Base-by-base conservation (phyloP, 2,797 vertebrate genomes). In the Centropyge bicolor region DNA sequence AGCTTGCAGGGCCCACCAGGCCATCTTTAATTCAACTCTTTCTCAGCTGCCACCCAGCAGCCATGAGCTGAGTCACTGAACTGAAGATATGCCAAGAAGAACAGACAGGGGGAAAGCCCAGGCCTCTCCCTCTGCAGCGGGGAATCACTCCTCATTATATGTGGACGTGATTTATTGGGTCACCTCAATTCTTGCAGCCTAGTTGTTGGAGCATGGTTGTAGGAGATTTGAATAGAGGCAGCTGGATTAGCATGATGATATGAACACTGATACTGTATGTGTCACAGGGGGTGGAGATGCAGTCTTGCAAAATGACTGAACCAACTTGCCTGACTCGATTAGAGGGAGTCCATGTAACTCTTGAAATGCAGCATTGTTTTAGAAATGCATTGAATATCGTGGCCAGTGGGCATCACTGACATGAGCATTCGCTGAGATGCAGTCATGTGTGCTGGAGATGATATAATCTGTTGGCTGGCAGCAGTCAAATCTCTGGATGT, bases 41-140 rank as follows among this genome's bases (percentile, higher is more conserved):
- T 67, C 43, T 74, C 75, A 70, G 61, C 74, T 78, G 72, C 60
- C 54, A 56, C 31, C 43, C 69, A 24, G 56, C 76, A 63, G 63
- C 82, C 78, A 63, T 5, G 61, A 78, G 27, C 74, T 89, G 91
- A 93, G 81, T 91, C 89, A 91, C 71, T 79, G 62, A 87, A 79
- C 59, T 52, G 84, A 88, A 78, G 84, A 78, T 19, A 67, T 61
- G 80, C 82, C 85, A 89, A 80, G 57, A 81, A 54, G 71, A 83
- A 61, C 67, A 84, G 83, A 89, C 78, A 54, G 74, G 74, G 83
- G 91, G 85, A 60, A 88, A 87, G 81, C 87, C 91, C 82, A 8
- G 77, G 51, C 54, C 69, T 77, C 67, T 74, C 75, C 52, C 59
- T 78, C 70, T 51, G 74, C 40, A 57, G 69, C 13, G 57, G 82